Conservation (phyloP, 2,888 invertebrate genomes). For the Macrophya annulata region DNA sequence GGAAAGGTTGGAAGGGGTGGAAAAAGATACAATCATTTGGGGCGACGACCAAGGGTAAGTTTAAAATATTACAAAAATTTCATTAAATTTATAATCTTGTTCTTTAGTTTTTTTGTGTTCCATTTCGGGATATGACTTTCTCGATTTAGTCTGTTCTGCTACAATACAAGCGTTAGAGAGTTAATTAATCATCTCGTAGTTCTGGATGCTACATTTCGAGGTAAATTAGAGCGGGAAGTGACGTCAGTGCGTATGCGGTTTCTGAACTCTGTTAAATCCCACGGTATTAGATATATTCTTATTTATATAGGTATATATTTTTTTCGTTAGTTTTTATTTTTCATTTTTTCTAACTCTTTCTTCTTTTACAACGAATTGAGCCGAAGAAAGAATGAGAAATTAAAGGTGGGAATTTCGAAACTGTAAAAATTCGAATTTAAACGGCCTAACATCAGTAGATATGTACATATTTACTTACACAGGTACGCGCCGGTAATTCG, state of each 20-base stretch:
- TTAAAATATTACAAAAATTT: not conserved
- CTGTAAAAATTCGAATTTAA: conserved; percentile 26
- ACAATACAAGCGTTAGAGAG: not conserved
- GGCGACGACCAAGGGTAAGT: conserved; percentile 84
- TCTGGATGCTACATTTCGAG: conserved; percentile 11
- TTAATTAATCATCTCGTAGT: not conserved
- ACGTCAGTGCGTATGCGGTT: conserved; percentile 18
- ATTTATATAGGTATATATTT: not conserved
- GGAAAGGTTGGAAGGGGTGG: conserved; percentile 86
- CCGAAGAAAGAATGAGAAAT: not conserved
- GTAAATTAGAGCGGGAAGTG: conserved; percentile 40
- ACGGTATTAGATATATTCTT: not conserved
- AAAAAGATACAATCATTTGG: conserved; percentile 89
- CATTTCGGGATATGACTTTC: not conserved
- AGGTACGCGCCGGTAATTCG: not conserved
- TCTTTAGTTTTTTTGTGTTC: not conserved
- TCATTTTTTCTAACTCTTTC: not conserved
- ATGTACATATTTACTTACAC: too few relatives aligned
- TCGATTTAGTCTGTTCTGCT: not conserved
- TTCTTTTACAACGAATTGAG: not conserved
- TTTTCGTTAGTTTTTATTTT: not conserved
- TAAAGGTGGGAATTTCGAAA: conserved; percentile 5
- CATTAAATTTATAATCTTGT: not conserved
- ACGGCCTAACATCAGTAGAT: not conserved
- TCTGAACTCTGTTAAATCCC: not conserved